These are phyloP conservation scores for Hormaphis cornu DNA, from an alignment of 1,140 invertebrate genomes.

Conservation along the genomic window DNA sequence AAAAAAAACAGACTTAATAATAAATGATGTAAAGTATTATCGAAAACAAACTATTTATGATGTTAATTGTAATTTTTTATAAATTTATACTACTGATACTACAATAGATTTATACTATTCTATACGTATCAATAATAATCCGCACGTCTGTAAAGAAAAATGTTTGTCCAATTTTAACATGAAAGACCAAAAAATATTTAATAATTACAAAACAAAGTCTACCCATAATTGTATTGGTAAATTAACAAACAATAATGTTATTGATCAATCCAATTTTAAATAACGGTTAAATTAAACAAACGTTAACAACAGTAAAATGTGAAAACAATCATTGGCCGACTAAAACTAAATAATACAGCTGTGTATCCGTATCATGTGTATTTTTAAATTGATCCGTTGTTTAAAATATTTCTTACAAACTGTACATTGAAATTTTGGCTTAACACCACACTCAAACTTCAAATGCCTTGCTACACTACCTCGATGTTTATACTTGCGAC, in stretches of 20 bases:
- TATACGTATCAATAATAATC: no score
- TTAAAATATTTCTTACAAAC: constrained; percentile 52
- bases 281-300: background rate
- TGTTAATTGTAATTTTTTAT: no score
- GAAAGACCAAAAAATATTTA: no score
- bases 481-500: constrained; percentile 32
- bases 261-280: background rate
- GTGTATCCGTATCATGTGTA: constrained; percentile 39
- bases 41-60: no score
- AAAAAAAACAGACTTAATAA: no score
- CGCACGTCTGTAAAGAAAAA: no score
- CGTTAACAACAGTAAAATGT: background rate
- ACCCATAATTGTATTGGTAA: background rate
- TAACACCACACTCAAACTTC: constrained; percentile 37
- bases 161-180: no score
- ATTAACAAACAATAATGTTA: background rate
- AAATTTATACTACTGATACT: no score
- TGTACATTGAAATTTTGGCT: constrained; percentile 36
- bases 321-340: background rate
- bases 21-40: no score
- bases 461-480: constrained; percentile 35
- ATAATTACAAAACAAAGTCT: background rate
- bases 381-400: constrained; percentile 52
- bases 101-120: no score
- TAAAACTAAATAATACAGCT: constrained; percentile 13